Base-by-base conservation (phyloP, 2,888 invertebrate species). In the Megaustenia siamemsis region DNA sequence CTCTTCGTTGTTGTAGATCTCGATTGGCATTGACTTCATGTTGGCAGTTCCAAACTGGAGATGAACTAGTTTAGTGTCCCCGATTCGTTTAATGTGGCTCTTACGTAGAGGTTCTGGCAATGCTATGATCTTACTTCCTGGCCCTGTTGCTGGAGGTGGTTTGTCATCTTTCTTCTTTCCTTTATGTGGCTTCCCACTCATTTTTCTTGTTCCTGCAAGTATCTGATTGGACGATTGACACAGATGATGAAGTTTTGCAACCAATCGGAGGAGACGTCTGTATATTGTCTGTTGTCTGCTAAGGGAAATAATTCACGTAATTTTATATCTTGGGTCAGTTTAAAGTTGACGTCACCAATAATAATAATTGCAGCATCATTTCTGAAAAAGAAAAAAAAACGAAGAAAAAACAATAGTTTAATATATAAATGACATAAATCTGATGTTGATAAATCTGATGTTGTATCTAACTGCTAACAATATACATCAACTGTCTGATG, bases 81-180 rank as follows among this genome's bases (percentile, higher is more conserved):
- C 89, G 18, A 90, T 79, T 15, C 89, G 86, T 68, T 90, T 90
- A 82, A 93, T 90, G 88, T 91, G 90, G 73, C 89, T 86, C 66
- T 93, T 92, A 83, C 91, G 90, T 10, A 94, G 86, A 0, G 92
- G 90, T 8, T 91, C 90, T 15, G 92, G 92, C n/a, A 94, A 90
- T 21, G 94, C 89, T 18, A 91, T 84, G 32, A 94, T 93, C 82
- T 92, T 92, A 85, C 93, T 93, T 49, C 94, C 94, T 0, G 94
- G 93, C 8, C 94, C 94, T 12, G 91, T 93, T 24, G 93, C 91
- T 1, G 94, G 94, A 5, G 93, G 93, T 1, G 93, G 93, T 88
- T 94, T 93, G 38, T 93, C 93, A 69, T 93, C 93, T 89, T 93
- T 93, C 88, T 93, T 93, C 77, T 89, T 89, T 32, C 89, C 86